These are phyloP conservation scores for Athripsodes cinereus DNA, from an alignment of 2,888 invertebrate genomes.

Conservation along the genomic window DNA sequence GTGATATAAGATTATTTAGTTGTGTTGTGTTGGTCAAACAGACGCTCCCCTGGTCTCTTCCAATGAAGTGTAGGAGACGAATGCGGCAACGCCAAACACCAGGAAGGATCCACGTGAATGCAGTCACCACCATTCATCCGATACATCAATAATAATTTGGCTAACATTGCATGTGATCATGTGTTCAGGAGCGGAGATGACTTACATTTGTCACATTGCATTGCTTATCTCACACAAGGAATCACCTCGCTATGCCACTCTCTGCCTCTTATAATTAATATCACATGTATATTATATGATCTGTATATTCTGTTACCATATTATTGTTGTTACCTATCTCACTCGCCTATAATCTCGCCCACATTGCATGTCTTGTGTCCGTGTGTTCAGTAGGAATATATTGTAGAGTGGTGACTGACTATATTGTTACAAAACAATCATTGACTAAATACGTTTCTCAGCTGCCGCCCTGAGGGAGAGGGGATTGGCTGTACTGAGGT, in stretches of 20 bases:
- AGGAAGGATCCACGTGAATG: too few relatives aligned
- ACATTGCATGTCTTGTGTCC: not conserved
- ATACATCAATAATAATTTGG: too few relatives aligned
- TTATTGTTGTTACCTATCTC: too few relatives aligned
- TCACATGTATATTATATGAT: not conserved
- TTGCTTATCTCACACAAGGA: not conserved
- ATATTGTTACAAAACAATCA: not conserved
- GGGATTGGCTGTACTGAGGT: constrained; percentile 51
- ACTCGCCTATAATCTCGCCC: too few relatives aligned
- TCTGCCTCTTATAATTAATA: not conserved
- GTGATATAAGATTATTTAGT: not conserved
- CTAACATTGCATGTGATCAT: too few relatives aligned
- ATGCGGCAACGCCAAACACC: too few relatives aligned
- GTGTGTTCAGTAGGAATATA: too few relatives aligned
- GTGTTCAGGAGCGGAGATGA: too few relatives aligned
- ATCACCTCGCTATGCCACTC: not conserved
- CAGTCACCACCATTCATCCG: too few relatives aligned
- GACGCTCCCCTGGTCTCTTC: constrained; percentile 21
- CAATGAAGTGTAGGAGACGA: not conserved
- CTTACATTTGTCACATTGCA: not conserved
- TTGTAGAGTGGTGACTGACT: not conserved
- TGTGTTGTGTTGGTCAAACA: constrained; percentile 18
- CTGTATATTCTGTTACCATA: too few relatives aligned
- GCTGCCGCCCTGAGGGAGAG: constrained; percentile 56
- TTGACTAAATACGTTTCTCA: constrained; percentile 36